Conservation (phyloP, 2,113 vertebrate genomes). For the Cheilinus undulatus region DNA sequence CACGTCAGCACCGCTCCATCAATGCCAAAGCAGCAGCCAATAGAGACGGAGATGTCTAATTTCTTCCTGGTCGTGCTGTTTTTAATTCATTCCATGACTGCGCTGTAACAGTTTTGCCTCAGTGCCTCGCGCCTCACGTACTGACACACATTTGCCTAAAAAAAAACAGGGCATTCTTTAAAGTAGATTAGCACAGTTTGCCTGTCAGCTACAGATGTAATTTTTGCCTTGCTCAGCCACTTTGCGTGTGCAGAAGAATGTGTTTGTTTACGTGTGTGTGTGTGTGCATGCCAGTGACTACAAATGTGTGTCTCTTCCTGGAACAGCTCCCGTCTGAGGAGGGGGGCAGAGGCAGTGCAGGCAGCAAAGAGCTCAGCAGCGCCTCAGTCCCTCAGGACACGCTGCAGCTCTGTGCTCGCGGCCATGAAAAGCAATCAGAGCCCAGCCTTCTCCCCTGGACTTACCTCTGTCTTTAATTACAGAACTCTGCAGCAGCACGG, state of each 20-base stretch:
- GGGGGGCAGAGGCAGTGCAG: slow-evolving; percentile 53
- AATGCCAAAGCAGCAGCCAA: slow-evolving; percentile 48
- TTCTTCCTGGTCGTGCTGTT: slow-evolving; percentile 63
- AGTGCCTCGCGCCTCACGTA: slow-evolving; percentile 40
- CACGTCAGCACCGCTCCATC: slow-evolving; percentile 56
- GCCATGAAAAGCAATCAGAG: slow-evolving; percentile 86
- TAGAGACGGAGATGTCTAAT: slow-evolving; percentile 44
- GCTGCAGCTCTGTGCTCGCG: slow-evolving; percentile 77
- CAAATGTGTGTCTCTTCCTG: slow-evolving; percentile 68
- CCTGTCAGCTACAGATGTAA: slow-evolving; percentile 64
- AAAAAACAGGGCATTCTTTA: slow-evolving; percentile 62
- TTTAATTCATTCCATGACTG: slow-evolving; percentile 68
- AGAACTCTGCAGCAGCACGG: slow-evolving; percentile 66
- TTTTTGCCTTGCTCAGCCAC: slow-evolving; percentile 53
- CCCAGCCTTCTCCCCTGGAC: slow-evolving; percentile 80
- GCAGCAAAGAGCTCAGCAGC: slow-evolving; percentile 77
- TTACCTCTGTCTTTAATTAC: slow-evolving; percentile 87
- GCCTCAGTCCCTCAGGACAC: slow-evolving; percentile 76
- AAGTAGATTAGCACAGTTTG: slow-evolving; percentile 72
- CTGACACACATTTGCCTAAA: slow-evolving; percentile 66
- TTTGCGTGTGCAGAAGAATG: slow-evolving; percentile 27
- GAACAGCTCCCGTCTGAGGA: slow-evolving; percentile 53
- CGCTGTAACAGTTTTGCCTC: slow-evolving; percentile 62
- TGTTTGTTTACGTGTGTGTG: slow-evolving; percentile 18
- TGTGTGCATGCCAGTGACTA: slow-evolving; percentile 41